Evolutionary conservation across 2,113 vertebrate species (phyloP), one percentile per base, ranked within the genome.

Genomic region (Heterochromis multidens): DNA sequence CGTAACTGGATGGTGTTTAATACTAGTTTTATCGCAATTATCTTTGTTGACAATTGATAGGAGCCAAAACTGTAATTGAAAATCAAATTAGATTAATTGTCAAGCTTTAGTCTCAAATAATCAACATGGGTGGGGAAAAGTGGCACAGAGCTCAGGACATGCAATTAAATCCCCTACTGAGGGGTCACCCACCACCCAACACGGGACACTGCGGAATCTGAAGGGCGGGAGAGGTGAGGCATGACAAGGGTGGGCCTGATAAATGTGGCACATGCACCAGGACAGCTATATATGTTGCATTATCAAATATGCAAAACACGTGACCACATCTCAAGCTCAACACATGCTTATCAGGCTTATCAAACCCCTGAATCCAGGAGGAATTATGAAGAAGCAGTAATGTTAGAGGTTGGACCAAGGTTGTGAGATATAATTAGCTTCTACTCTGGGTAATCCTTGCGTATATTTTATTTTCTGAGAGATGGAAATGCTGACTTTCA

Each of bases 161-260:
- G 40, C 63, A 27, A 37, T 76, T 79, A 65, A 59, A 84, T 65
- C 49, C 72, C 43, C 61, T 37, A 61, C 7, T 57, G 16, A 82
- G 56, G 83, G 74, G 88, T 87, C 72, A 79, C 54, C 77, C 77
- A 67, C 83, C 46, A n/a, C 74, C 59, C 40, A 81, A 80, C 84
- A 67, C 13, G 58, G 89, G 88, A 88, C 91, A 89, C 92, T 92
- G 94, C 83, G 37, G 91, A 84, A 92, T 87, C 81, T 92, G 91
- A 91, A 91, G 88, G 83, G 72, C 84, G 84, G 17, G 29, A 56
- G 52, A 86, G 77, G 67, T 35, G 70, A 84, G 79, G 12, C 2
- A 17, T 29, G 31, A 86, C 56, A 78, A 80, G 29, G 23, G 27
- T 5, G 61, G 54, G 81, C 60, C 29, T 31, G 58, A 54, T 17